Percentiles rank a stretch among this genome's conserved stretches.
Conservation (phyloP, 2,113 vertebrate genomes). For the Pyxicephalus adspersus region DNA sequence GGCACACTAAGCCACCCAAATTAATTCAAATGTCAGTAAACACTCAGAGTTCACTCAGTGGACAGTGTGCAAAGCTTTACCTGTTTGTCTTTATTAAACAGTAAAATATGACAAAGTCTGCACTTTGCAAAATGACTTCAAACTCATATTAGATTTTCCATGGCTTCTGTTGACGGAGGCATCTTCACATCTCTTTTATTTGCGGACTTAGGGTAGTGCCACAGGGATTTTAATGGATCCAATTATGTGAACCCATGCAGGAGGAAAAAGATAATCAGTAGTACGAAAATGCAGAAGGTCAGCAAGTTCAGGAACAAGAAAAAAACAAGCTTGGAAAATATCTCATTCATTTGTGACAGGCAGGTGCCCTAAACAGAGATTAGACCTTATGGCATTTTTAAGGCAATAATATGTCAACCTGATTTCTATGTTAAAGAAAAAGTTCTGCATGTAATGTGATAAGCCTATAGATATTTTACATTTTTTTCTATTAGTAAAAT, state of each 20-base stretch:
- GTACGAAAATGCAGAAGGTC: slow-evolving; percentile 38
- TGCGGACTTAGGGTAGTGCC: slow-evolving; percentile 37
- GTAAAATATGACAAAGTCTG: slow-evolving; percentile 52
- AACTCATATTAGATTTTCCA: slow-evolving; percentile 43
- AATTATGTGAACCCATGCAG: slow-evolving; percentile 48
- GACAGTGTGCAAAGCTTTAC: slow-evolving; percentile 33
- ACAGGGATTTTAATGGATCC: slow-evolving; percentile 47
- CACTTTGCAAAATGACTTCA: slow-evolving; percentile 50
- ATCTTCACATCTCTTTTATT: slow-evolving; percentile 47
- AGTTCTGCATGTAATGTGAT: neutral
- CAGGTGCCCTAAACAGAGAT: slow-evolving; percentile 8
- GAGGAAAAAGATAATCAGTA: slow-evolving; percentile 38
- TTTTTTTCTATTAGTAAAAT: neutral
- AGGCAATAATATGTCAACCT: neutral
- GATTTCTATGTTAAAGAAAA: neutral
- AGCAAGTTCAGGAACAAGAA: slow-evolving; percentile 42
- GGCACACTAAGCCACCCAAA: slow-evolving; percentile 49
- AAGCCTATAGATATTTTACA: no score
- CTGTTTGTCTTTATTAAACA: slow-evolving; percentile 51
- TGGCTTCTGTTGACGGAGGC: slow-evolving; percentile 42
- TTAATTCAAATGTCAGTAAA: slow-evolving; percentile 62
- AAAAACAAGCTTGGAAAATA: slow-evolving; percentile 20
- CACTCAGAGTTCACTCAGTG: slow-evolving; percentile 39
- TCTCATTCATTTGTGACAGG: slow-evolving; percentile 37
- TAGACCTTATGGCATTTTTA: neutral